These are phyloP conservation scores for Aurelia sp. DNA, from an alignment of 30 jellyfish, hydroid and myxozoan genomes.

Conservation along the genomic window DNA sequence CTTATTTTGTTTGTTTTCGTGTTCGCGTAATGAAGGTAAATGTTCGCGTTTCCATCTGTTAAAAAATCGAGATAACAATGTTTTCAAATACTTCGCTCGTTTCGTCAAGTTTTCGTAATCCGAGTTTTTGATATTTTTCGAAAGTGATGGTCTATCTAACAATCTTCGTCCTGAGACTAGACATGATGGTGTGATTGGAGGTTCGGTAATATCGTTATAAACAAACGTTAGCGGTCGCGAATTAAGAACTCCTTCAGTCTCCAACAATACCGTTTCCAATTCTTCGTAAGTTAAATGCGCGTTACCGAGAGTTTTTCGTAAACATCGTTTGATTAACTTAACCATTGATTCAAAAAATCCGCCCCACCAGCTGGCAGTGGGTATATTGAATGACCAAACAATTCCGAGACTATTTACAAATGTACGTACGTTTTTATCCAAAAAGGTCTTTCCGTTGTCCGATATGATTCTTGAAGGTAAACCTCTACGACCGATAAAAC, in stretches of 20 bases:
- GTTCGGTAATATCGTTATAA: conserved; percentile 15
- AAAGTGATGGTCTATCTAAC: not conserved
- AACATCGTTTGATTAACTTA: conserved; percentile 16
- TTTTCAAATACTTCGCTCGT: conserved; percentile 7
- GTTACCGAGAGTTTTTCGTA: conserved; percentile 38
- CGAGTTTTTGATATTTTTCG: not conserved
- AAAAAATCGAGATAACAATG: conserved; percentile 19
- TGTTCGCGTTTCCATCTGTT: not conserved
- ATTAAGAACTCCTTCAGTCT: conserved; percentile 31
- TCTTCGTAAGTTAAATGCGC: conserved; percentile 18
- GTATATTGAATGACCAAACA: conserved; percentile 33
- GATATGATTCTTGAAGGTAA: conserved; percentile 30
- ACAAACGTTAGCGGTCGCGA: conserved; percentile 48
- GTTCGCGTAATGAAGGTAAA: not conserved
- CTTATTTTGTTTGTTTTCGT: not conserved
- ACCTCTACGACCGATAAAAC: conserved; percentile 66
- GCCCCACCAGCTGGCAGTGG: conserved; percentile 64
- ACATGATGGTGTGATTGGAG: conserved; percentile 58
- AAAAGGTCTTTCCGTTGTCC: conserved; percentile 69
- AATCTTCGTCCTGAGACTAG: conserved; percentile 31
- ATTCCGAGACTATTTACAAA: conserved; percentile 21
- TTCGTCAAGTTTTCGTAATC: not conserved
- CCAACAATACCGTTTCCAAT: not conserved
- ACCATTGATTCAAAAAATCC: conserved; percentile 64
- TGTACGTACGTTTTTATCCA: not conserved